Evolutionary conservation across 2,888 invertebrate species (phyloP).

Genomic region (Pardosa pseudoannulata): DNA sequence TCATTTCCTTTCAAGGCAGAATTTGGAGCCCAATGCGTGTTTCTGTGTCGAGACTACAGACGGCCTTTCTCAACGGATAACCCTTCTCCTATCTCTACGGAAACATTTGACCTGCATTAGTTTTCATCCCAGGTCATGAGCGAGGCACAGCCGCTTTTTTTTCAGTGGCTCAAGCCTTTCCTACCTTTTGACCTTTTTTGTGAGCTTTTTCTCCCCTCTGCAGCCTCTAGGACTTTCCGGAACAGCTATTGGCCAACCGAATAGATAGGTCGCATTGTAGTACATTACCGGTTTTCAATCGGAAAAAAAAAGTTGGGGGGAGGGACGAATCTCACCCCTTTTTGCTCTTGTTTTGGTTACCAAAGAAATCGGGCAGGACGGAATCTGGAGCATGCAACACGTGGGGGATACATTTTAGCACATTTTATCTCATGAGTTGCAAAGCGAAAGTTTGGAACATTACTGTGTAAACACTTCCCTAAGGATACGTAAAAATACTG

Average conservation of each 20-base stretch:
- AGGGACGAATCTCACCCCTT: slow-evolving; percentile 23
- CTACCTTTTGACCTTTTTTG: slow-evolving; percentile 23
- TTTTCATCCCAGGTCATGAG: slow-evolving; percentile 49
- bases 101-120: slow-evolving; percentile 65
- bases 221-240: not conserved
- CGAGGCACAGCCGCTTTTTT: slow-evolving; percentile 26
- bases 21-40: not conserved
- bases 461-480: not conserved
- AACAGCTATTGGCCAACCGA: slow-evolving; percentile 44
- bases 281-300: slow-evolving; percentile 30
- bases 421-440: not conserved
- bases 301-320: slow-evolving; percentile 25
- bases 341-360: slow-evolving; percentile 33
- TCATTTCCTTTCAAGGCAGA: not conserved
- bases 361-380: slow-evolving; percentile 24
- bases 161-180: slow-evolving; percentile 28
- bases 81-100: not conserved
- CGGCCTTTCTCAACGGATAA: not conserved
- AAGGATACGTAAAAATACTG: not conserved
- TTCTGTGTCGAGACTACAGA: not conserved
- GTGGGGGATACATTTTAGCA: slow-evolving; percentile 28
- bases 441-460: not conserved
- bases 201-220: not conserved
- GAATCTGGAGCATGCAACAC: slow-evolving; percentile 63
- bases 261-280: slow-evolving; percentile 56